Conservation (phyloP, 2,113 vertebrate genomes). For the Neolamprologus variostigma region DNA sequence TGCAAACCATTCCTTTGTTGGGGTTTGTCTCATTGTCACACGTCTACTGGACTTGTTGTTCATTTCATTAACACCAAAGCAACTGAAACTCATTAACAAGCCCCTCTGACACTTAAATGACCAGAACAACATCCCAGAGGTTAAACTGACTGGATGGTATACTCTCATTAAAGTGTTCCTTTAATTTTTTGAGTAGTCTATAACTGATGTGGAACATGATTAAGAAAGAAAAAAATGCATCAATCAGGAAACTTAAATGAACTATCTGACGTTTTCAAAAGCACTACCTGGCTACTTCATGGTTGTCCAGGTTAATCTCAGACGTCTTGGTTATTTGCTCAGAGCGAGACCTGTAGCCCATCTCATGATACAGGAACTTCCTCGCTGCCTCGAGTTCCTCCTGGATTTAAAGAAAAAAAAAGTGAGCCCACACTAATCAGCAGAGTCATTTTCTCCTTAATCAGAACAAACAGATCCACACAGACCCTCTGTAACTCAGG, state of each 20-base stretch:
- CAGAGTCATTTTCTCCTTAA: not conserved
- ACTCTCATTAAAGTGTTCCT: not conserved
- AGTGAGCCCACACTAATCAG: not conserved
- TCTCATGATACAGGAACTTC: conserved; percentile 89
- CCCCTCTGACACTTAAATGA: not conserved
- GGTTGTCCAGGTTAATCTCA: conserved; percentile 80
- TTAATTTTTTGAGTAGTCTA: not conserved
- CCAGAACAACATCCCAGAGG: not conserved
- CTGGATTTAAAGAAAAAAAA: conserved; percentile 42
- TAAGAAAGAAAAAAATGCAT: not conserved
- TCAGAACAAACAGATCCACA: not conserved
- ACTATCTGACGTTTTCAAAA: not conserved
- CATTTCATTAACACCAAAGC: not conserved
- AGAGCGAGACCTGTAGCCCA: conserved; percentile 94
- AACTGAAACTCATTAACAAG: not conserved
- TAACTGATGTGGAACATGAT: not conserved
- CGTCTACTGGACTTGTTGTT: not conserved
- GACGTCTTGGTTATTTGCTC: conserved; percentile 85
- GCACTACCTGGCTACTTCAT: conserved; percentile 82
- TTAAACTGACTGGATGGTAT: not conserved
- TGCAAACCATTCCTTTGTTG: not conserved
- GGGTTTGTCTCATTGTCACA: not conserved
- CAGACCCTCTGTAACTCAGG: not conserved
- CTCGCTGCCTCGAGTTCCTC: conserved; percentile 81
- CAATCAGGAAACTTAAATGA: not conserved